These are phyloP conservation scores for Ciconia stormi DNA, from an alignment of 2,113 vertebrate species.

Conservation along the genomic window DNA sequence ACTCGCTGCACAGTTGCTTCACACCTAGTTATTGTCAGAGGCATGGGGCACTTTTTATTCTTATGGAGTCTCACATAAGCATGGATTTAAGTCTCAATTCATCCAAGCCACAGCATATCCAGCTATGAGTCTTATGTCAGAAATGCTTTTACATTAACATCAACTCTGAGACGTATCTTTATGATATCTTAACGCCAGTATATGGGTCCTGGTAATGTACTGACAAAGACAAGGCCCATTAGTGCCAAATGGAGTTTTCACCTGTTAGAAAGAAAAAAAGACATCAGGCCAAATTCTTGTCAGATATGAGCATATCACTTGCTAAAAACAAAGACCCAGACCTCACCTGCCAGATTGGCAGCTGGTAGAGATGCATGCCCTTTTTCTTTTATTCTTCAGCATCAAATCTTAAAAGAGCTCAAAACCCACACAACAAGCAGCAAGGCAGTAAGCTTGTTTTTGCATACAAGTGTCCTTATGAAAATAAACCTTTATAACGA, in stretches of 20 bases:
- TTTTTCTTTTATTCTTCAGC: background rate
- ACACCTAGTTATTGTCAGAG: background rate
- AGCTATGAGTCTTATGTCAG: background rate
- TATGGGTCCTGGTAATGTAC: background rate
- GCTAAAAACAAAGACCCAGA: background rate
- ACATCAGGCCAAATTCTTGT: background rate
- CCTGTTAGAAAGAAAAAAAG: background rate
- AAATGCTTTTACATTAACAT: background rate
- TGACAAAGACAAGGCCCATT: background rate
- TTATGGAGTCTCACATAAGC: accelerated
- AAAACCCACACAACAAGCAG: background rate
- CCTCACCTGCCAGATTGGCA: background rate
- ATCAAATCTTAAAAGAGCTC: background rate
- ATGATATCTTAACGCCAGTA: background rate
- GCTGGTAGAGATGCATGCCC: background rate
- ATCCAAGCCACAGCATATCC: background rate
- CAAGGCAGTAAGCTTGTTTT: background rate
- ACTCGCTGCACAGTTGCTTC: background rate
- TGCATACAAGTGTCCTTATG: background rate
- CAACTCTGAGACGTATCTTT: background rate
- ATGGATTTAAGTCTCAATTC: background rate
- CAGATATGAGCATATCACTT: background rate
- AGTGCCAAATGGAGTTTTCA: background rate
- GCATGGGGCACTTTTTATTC: background rate
- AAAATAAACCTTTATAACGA: background rate